Evolutionary conservation across 2,797 vertebrate species (phyloP).

Genomic region (Pipistrellus kuhlii): DNA sequence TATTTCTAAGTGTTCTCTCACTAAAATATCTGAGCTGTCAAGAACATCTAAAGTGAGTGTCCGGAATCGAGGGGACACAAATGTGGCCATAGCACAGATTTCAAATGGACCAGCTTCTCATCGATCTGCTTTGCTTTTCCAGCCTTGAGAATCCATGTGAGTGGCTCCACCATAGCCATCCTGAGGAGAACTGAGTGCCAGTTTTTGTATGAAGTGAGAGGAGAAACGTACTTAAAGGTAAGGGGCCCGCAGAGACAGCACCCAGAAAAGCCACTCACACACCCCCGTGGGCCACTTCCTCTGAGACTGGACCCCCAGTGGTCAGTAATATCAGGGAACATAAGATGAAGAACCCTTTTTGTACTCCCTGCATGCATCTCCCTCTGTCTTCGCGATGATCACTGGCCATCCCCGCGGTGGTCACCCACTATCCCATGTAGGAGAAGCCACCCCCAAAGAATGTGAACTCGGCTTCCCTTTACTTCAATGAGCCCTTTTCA

Average conservation of each 20-base stretch:
- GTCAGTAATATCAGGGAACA: neutral
- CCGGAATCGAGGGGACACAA: neutral
- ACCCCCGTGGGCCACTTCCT: neutral
- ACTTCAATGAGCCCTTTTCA: neutral
- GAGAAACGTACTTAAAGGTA: conserved; percentile 97
- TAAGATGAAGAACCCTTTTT: neutral
- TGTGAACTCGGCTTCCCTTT: neutral
- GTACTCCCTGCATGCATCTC: neutral
- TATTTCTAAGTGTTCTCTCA: neutral
- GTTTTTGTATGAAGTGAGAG: conserved; percentile 94
- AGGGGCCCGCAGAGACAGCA: neutral
- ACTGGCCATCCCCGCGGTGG: neutral
- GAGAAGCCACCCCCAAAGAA: neutral
- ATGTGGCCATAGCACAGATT: neutral
- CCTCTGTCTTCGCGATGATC: neutral
- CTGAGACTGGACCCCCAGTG: neutral
- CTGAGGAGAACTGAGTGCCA: conserved; percentile 94
- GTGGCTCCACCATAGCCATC: conserved; percentile 94
- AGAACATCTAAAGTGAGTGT: neutral
- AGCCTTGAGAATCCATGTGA: conserved; percentile 97
- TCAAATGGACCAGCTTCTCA: neutral
- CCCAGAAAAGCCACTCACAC: neutral
- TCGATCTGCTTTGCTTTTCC: conserved; percentile 66
- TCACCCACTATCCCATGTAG: neutral
- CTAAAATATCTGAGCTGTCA: neutral